Base-by-base conservation (phyloP, 2,888 invertebrate genomes). In the Xanthia togata region DNA sequence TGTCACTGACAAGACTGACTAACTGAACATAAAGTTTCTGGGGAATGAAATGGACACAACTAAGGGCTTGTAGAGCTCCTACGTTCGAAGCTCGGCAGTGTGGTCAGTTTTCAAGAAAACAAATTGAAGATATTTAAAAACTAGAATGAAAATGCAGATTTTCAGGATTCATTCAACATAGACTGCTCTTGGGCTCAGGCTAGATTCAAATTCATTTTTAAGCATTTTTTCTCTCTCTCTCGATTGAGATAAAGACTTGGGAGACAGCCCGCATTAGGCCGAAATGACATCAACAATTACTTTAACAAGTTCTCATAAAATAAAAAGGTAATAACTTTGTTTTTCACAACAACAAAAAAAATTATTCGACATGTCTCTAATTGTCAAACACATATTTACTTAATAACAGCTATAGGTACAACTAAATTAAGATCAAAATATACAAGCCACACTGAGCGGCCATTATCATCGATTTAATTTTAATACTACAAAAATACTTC, bases 401-500 rank as follows among this genome's bases (percentile, higher is more conserved):
- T 79, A 83, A 73, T 73, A 83, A 81, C 73, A 44, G 67, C 73
- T 85, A 79, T 72, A 41, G 41, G 38, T 38, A 77, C 50, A 75
- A 77, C 82, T 85, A 82, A 85, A 85, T 77, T 76, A 85, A 87
- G 77, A 79, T 87, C 73, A 83, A 81, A 81, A 82, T 86, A 76
- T 82, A 86, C 81, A 85, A 38, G 75, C 77, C 85, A 73, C 81
- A 55, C 31, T 17, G 23, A 35, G 81, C 70, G 76, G 67, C 31
- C 26, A 73, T 76, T 76, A 71, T 76, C 69, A 70, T 84, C 64
- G 55, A 82, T 83, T 79, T 86, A 79, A 77, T 71, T 77, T 81
- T 83, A 86, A 81, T 79, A 85, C 89, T 89, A 89, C 88, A 89
- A 89, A 89, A 89, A 89, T 90, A 89, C 84, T 84, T 81, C 63